Base-by-base conservation (phyloP, 2,888 invertebrate species). In the Orgyia antiqua region DNA sequence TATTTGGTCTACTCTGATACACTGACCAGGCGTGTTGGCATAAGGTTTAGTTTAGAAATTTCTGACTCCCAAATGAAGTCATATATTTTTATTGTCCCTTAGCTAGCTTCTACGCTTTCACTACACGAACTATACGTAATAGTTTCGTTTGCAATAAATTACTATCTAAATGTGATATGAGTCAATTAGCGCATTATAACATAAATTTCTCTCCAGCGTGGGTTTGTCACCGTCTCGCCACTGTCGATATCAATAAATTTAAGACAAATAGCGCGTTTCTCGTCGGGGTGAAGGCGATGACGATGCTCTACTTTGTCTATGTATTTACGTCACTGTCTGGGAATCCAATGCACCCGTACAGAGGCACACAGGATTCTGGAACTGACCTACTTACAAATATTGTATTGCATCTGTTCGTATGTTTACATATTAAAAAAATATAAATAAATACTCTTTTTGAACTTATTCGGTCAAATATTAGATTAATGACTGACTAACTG, bases 251-350 rank as follows among this genome's bases (percentile, higher is more conserved):
- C 68, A 79, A 78, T 80, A 83, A 82, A 79, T 83, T n/a, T n/a
- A 82, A 71, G 69, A 72, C 62, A 78, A 82, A 82, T 80, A 78
- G 75, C 67, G 68, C 68, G 73, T 71, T 75, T 70, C 71, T 68
- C 69, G 63, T 68, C 67, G 73, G 75, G 74, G 78, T 79, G 71
- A 72, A 68, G 71, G 62, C 69, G 63, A 69, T 78, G 79, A 78
- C 74, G 70, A 65, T 67, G 82, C 68, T 78, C 79, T 80, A 79
- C 82, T 82, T 80, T 83, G 82, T 82, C 79, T 83, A 75, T 77
- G 58, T 59, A 55, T 58, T 75, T 73, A 79, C 84, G 84, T 83
- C 83, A 83, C 52, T 38, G 83, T 84, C 86, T 86, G 83, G 79
- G 84, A 83, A 84, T 84, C 77, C 70, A 75, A 67, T 64, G 66